Percentiles rank a stretch among this genome's conserved stretches.
Evolutionary conservation across 2,888 invertebrate genomes (phyloP).

Genomic region (Biston stratarius): DNA sequence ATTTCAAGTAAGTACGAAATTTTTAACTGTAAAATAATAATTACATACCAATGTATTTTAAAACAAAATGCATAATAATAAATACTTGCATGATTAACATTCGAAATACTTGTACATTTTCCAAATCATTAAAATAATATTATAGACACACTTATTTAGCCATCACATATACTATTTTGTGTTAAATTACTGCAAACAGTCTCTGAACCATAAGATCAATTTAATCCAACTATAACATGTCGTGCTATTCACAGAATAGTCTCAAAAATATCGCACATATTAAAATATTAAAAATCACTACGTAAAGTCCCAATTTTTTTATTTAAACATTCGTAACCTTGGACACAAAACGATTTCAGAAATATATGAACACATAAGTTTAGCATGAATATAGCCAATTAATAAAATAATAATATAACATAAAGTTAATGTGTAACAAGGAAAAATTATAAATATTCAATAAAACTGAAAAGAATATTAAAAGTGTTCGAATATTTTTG

Average conservation of each 20-base stretch:
- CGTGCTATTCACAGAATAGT: constrained; percentile 4
- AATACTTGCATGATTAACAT: background rate
- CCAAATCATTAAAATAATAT: background rate
- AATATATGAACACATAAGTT: constrained; percentile 29
- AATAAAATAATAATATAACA: background rate
- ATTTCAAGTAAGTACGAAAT: background rate
- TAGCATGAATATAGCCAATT: background rate
- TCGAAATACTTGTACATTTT: constrained; percentile 1
- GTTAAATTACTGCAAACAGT: background rate
- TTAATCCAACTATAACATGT: background rate
- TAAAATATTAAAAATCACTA: background rate
- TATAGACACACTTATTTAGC: background rate
- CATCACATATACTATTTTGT: too few relatives aligned
- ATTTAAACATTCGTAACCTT: background rate
- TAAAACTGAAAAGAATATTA: constrained; percentile 5
- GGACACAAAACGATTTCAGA: constrained; percentile 21
- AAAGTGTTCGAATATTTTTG: constrained; percentile 31
- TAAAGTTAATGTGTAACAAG: background rate
- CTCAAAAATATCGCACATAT: constrained; percentile 6
- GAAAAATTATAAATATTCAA: background rate
- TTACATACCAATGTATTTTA: background rate
- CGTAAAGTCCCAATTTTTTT: background rate
- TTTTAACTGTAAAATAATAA: background rate
- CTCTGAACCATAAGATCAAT: background rate
- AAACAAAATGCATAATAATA: background rate